These are phyloP conservation scores for Glossophaga mutica DNA, from an alignment of 2,797 vertebrate species.

Conservation along the genomic window DNA sequence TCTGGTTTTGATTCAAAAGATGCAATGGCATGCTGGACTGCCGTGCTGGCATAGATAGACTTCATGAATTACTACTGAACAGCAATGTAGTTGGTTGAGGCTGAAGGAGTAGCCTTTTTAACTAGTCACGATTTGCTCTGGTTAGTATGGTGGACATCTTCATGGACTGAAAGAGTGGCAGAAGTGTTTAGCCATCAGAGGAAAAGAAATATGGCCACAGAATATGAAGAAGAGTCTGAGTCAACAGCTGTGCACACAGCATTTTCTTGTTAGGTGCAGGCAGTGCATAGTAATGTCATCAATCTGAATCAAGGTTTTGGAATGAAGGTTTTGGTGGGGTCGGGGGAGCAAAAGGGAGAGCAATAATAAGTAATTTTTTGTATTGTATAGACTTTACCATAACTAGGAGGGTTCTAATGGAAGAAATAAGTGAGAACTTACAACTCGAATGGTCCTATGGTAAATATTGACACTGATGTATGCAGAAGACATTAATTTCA, in stretches of 20 bases:
- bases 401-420: background rate
- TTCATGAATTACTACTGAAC: background rate
- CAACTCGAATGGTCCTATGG: background rate
- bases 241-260: background rate
- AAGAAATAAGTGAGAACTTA: background rate
- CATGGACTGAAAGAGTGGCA: background rate
- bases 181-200: background rate
- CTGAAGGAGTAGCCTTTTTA: background rate
- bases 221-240: too few relatives aligned
- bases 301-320: background rate
- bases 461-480: background rate
- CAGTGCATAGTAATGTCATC: background rate
- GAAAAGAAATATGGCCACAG: background rate
- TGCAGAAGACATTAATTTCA: background rate
- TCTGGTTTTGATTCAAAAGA: background rate
- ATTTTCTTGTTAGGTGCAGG: background rate
- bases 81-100: background rate
- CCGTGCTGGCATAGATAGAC: background rate
- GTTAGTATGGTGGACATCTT: background rate
- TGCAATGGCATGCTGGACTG: background rate
- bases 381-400: background rate
- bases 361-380: background rate
- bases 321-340: background rate
- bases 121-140: background rate
- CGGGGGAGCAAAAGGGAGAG: background rate